These are phyloP conservation scores for Pao palembangensis DNA, from an alignment of 2,113 vertebrate species.

Conservation along the genomic window DNA sequence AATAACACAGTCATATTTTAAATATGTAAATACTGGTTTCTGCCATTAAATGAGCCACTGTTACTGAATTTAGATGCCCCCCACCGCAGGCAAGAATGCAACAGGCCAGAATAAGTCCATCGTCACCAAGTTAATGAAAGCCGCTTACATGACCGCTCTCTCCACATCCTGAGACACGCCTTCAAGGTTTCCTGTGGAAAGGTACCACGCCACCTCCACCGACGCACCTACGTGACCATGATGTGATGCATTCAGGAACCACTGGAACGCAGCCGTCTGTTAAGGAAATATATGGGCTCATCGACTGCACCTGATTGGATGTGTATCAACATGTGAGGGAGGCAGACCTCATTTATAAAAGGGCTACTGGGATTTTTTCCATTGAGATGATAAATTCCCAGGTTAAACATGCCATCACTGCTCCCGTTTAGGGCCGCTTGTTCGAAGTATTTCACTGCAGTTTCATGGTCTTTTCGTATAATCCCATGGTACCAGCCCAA, in stretches of 20 bases:
- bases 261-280: conserved; percentile 83
- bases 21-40: conserved; percentile 59
- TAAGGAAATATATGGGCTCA: neutral
- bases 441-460: conserved; percentile 81
- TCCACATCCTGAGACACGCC: conserved; percentile 79
- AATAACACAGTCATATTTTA: conserved; percentile 47
- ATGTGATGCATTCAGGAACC: conserved; percentile 83
- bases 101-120: conserved; percentile 53
- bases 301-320: neutral
- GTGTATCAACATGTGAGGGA: conserved; percentile 5
- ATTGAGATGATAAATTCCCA: conserved; percentile 82
- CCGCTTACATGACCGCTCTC: conserved; percentile 85
- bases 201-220: conserved; percentile 80
- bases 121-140: conserved; percentile 49
- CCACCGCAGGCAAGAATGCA: conserved; percentile 48
- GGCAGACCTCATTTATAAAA: conserved; percentile 80
- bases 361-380: conserved; percentile 74
- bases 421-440: conserved; percentile 84
- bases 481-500: conserved; percentile 90
- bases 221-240: conserved; percentile 82
- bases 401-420: conserved; percentile 83
- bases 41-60: conserved; percentile 65
- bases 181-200: conserved; percentile 82
- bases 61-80: conserved; percentile 56
- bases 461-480: conserved; percentile 76